Evolutionary conservation across 1,140 invertebrate genomes (phyloP).

Genomic region (Saccostrea cuccullata): DNA sequence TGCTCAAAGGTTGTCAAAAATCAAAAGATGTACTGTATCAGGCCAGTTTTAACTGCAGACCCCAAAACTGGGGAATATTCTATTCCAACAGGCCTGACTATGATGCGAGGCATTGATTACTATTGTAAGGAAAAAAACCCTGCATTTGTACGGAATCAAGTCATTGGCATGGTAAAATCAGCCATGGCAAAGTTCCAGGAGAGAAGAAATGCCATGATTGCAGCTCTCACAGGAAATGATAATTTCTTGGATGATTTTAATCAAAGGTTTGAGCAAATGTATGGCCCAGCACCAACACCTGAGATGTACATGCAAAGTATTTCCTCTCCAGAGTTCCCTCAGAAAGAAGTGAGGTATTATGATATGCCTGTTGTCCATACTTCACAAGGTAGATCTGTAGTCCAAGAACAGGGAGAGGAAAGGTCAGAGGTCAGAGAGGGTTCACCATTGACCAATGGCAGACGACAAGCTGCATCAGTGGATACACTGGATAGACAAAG

Average conservation of each 20-base stretch:
- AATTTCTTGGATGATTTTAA: neutral
- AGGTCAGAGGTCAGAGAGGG: neutral
- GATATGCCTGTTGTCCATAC: neutral
- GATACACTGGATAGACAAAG: too few species aligned
- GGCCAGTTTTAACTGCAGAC: neutral
- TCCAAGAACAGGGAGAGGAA: neutral
- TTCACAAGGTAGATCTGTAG: neutral
- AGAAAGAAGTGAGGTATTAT: too few species aligned
- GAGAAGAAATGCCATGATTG: neutral
- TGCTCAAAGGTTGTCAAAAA: neutral
- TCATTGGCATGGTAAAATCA: neutral
- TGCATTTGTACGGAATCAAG: neutral
- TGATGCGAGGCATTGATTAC: constrained; percentile 14
- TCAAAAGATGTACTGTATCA: neutral
- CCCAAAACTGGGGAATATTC: neutral
- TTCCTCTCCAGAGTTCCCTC: neutral
- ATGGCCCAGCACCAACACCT: neutral
- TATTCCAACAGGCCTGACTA: neutral
- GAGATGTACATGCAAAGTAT: neutral
- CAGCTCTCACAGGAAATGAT: neutral
- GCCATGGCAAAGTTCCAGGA: neutral
- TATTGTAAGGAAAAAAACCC: neutral
- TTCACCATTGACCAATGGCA: neutral
- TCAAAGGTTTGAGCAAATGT: neutral
- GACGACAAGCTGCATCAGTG: neutral